Evolutionary conservation across 2,888 invertebrate genomes (phyloP), one percentile per base, ranked within the genome.

Genomic region (Criorhina ranunculi): DNA sequence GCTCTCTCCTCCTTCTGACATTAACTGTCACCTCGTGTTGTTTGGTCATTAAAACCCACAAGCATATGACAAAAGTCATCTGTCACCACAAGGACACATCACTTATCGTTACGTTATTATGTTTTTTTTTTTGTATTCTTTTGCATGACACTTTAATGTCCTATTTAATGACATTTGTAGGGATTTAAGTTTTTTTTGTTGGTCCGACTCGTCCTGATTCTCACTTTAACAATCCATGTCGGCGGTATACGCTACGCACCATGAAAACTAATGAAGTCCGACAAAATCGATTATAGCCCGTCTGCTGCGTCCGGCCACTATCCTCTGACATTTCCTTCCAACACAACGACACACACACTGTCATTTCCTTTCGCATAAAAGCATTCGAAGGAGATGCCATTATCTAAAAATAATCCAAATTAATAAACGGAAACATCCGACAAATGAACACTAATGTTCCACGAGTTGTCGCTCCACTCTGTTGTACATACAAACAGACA

Each of bases 321-420:
- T 44, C 44, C 19, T 9, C 9, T 9, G 55, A n/a, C 33, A 8
- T 29, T 44, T 51, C 31, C 67, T n/a, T 46, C 29, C 17, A 17
- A 5, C 19, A 9, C 19, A 9, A 44, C 8, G 11, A 4, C 31
- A 11, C 44, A 46, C 66, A 67, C 42, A 12, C 29, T 57, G 51
- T 40, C 42, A 55, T 31, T 49, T 33, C 15, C 37, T 33, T 37
- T 15, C 9, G 12, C 40, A 81, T 31, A 70, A 49, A 64, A 35
- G 31, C 35, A 33, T 75, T 69, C 8, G 8, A 60, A 55, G 62
- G 44, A 83, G 24, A 69, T 62, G 64, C 69, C 73, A 73, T 83
- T 83, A 83, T 79, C 83, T 57, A 69, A 79, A 64, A 79, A 83
- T 83, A 83, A 75, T 83, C 79, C 73, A 64, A 83, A 83, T 83